A percentile compares a stretch with the other conserved stretches of the same genome.
These are phyloP conservation scores for Patella ulyssiponensis DNA, from an alignment of 2,888 invertebrate species.

Conservation along the genomic window DNA sequence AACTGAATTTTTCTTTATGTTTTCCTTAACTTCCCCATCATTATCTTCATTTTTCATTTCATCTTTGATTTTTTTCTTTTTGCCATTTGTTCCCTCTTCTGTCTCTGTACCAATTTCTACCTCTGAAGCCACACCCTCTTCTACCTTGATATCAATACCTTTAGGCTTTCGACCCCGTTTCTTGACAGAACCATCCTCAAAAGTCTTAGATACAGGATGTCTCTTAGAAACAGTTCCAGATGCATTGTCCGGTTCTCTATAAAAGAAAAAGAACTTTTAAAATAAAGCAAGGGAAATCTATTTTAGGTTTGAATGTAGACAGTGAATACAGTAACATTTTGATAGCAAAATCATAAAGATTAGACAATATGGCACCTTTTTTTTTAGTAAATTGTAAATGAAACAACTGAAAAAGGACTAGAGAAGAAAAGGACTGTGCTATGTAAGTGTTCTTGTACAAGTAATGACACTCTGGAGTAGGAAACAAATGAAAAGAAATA, in stretches of 20 bases:
- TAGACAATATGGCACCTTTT: too few species aligned
- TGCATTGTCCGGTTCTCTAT: constrained; percentile 33
- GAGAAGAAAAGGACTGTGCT: too few species aligned
- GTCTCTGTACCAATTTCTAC: constrained; percentile 10
- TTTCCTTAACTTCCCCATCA: constrained; percentile 17
- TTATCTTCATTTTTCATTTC: constrained; percentile 27
- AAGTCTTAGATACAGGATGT: constrained; percentile 52
- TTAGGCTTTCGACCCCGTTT: constrained; percentile 4
- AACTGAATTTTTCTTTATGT: constrained; percentile 23
- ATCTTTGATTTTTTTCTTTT: constrained; percentile 26
- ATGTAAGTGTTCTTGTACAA: too few species aligned
- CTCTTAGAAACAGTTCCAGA: constrained; percentile 58
- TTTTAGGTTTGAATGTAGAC: too few species aligned
- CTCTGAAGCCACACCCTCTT: not conserved
- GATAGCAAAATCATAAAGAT: too few species aligned
- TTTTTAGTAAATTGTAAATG: too few species aligned
- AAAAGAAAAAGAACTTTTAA: constrained; percentile 19
- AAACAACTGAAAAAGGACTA: too few species aligned
- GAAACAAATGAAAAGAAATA: too few species aligned
- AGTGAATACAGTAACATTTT: too few species aligned
- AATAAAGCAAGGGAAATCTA: too few species aligned
- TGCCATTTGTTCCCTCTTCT: constrained; percentile 24
- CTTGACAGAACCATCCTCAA: constrained; percentile 14
- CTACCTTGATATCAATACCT: constrained; percentile 12
- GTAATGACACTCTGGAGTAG: too few species aligned